Evolutionary conservation across 37 sponge, comb jelly and placozoan genomes (phyloP).

Genomic region (Tethya wilhelma): DNA sequence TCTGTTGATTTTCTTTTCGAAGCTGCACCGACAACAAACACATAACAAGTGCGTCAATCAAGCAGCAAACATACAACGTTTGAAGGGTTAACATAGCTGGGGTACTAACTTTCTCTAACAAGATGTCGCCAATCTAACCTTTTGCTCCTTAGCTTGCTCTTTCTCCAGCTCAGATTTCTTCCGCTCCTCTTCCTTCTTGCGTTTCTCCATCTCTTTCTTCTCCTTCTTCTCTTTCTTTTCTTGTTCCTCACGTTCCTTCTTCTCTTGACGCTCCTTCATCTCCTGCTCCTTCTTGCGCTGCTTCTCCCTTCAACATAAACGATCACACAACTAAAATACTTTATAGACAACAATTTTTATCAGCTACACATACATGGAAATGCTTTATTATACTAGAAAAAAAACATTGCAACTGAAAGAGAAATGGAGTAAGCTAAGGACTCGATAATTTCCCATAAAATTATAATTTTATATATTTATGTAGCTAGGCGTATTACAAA

Average conservation of each 20-base stretch:
- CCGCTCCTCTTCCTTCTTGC: constrained; percentile 42
- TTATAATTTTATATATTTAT: too few relatives aligned
- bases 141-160: constrained; percentile 37
- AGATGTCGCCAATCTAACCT: constrained; percentile 30
- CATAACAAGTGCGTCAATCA: too few relatives aligned
- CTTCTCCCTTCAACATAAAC: neutral
- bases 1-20: constrained; percentile 32
- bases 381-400: too few relatives aligned
- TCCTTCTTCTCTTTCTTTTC: constrained; percentile 38
- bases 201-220: constrained; percentile 36
- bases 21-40: constrained; percentile 9
- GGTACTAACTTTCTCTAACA: too few relatives aligned
- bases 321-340: too few relatives aligned
- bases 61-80: neutral
- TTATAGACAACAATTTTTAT: too few relatives aligned
- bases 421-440: too few relatives aligned
- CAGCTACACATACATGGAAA: too few relatives aligned
- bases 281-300: neutral
- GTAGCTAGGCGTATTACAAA: too few relatives aligned
- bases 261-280: constrained; percentile 15
- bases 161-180: constrained; percentile 41
- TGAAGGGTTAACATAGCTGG: too few relatives aligned
- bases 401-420: too few relatives aligned
- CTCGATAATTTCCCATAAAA: too few relatives aligned
- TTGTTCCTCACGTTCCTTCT: constrained; percentile 28